Evolutionary conservation across 2,113 vertebrate species (phyloP), one percentile per base, ranked within the genome.

Genomic region (Peromyscus leucopus): DNA sequence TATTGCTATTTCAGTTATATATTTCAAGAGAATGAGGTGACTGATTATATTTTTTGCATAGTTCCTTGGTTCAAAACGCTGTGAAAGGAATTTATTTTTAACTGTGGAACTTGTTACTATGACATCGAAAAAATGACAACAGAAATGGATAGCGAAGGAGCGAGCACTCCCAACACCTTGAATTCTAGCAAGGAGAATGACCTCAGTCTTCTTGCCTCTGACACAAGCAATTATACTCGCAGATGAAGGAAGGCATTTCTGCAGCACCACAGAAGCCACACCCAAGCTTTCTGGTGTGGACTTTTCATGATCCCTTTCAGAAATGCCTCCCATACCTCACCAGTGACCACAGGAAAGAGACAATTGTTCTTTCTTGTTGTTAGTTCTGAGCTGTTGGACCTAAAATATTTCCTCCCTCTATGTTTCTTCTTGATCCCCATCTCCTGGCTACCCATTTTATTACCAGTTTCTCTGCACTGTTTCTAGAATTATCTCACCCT

Each of bases 21-120:
- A 33, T 89, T 97, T 97, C 78, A 61, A 92, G 69, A 28, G 79
- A 95, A 96, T 85, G 95, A 98, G 96, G 93, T 96, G 87, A 96
- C 51, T 96, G 89, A 91, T 97, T 55, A 83, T 83, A 95, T 92
- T 97, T 97, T 97, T 96, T 19, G 22, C 13, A 63, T 46, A 96
- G 87, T 55, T 94, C 82, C 91, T 96, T 82, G 7, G 80, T 94
- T 96, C 93, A 76, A 92, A 98, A 96, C 76, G 57, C 96, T n/a
- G 39, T 2, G 46, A 96, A 97, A 97, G 63, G 91, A 96, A 97
- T 92, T 97, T 95, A 48, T 71, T 98, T 97, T 95, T 79, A 71
- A 90, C 94, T 0, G 17, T 74, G 94, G 97, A 96, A 91, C 28
- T 85, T 93, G 96, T 95, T 93, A 87, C 39, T 95, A 97, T 88